Percentiles rank a stretch among this genome's conserved stretches.
phyloP scores from a whole-genome alignment of 1,140 invertebrate species.

The Trialeurodes vaporariorum region DNA sequence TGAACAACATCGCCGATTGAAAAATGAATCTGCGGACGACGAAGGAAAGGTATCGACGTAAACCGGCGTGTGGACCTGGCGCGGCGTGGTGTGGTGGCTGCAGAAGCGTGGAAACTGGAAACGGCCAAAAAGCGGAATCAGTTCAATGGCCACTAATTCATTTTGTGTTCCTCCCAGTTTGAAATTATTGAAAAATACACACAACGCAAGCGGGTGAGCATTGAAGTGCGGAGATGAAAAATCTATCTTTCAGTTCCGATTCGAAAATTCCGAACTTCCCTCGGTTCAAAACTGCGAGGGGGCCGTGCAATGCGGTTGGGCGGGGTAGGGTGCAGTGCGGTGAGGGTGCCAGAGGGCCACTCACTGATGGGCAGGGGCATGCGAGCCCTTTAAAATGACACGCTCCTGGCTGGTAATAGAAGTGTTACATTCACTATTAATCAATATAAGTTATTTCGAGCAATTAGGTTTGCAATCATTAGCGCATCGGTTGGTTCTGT shows the following conservation, averaged over 20 bases:
- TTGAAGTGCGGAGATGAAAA: neutral
- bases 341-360: too few relatives aligned
- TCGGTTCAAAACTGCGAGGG: too few relatives aligned
- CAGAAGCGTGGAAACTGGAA: too few relatives aligned
- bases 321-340: too few relatives aligned
- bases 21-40: too few relatives aligned
- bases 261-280: neutral
- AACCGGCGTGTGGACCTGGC: too few relatives aligned
- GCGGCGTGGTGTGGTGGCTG: too few relatives aligned
- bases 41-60: too few relatives aligned
- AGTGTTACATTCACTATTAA: neutral
- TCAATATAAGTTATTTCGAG: neutral
- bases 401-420: neutral
- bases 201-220: neutral
- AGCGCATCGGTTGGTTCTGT: neutral
- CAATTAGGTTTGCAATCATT: neutral
- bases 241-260: neutral
- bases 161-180: neutral
- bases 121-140: too few relatives aligned
- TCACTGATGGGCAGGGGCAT: too few relatives aligned
- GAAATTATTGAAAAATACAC: neutral
- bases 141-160: neutral
- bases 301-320: too few relatives aligned
- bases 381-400: neutral
- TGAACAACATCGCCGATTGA: too few relatives aligned